Percentiles rank a stretch among this genome's conserved stretches.
phyloP scores from a whole-genome alignment of 2,888 invertebrate species.

The Imbricaverruca yamaguchii region DNA sequence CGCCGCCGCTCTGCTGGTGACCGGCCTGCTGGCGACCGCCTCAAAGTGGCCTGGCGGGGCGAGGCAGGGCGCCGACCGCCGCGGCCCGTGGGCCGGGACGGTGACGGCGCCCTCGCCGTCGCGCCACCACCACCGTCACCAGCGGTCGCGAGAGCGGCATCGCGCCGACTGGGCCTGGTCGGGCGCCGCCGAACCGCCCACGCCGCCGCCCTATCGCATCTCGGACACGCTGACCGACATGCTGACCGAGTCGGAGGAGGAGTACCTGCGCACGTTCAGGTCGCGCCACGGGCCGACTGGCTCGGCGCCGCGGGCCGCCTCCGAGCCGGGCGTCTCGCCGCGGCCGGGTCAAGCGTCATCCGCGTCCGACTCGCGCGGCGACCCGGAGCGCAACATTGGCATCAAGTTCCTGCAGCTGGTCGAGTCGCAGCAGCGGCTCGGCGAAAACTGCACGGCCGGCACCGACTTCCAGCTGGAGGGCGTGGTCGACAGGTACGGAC shows the following conservation, averaged over 20 bases:
- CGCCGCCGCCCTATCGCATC: no score
- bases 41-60: no score
- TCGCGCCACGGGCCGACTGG: conserved; percentile 25
- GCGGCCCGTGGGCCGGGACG: no score
- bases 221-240: neutral
- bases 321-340: neutral
- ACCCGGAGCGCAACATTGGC: conserved; percentile 49
- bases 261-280: neutral
- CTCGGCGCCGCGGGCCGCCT: conserved; percentile 26
- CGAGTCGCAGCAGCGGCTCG: conserved; percentile 81
- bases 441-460: conserved; percentile 88
- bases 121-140: no score
- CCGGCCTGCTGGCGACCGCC: no score
- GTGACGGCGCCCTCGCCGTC: no score
- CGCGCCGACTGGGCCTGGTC: no score
- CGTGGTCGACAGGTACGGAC: conserved; percentile 88
- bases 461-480: conserved; percentile 86
- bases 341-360: neutral
- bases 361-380: conserved; percentile 7
- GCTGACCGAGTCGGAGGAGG: conserved; percentile 11
- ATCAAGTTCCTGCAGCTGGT: conserved; percentile 82
- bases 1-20: no score
- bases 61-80: no score
- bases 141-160: no score
- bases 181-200: no score